These are phyloP conservation scores for Yasuhikotakia modesta DNA, from an alignment of 2,797 vertebrate genomes.

Conservation along the genomic window DNA sequence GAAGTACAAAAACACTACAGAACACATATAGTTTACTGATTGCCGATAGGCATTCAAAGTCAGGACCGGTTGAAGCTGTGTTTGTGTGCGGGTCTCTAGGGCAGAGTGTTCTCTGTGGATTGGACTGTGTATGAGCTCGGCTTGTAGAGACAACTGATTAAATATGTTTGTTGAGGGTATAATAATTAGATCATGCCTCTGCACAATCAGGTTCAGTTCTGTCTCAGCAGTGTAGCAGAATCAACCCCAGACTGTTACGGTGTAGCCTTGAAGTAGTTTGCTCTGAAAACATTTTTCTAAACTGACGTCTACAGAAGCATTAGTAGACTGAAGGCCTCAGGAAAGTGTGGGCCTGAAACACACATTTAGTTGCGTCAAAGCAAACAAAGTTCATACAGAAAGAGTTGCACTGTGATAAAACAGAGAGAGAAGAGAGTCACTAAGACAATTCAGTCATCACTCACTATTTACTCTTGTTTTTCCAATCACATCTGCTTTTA, in stretches of 20 bases:
- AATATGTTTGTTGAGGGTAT: constrained; percentile 66
- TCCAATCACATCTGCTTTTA: too few species aligned
- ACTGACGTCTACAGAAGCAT: neutral
- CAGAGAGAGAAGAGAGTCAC: neutral
- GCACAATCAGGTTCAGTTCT: neutral
- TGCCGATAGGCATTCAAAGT: neutral
- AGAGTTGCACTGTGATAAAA: neutral
- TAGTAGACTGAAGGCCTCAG: constrained; percentile 13
- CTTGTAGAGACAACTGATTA: constrained; percentile 77
- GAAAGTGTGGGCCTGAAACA: constrained; percentile 6
- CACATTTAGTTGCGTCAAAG: constrained; percentile 4
- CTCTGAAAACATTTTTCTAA: neutral
- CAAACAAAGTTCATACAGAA: constrained; percentile 2
- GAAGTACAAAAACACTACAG: too few species aligned
- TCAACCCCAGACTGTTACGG: too few species aligned
- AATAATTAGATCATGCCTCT: constrained; percentile 76
- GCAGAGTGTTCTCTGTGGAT: constrained; percentile 59
- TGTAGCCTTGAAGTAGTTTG: too few species aligned
- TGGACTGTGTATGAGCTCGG: constrained; percentile 74
- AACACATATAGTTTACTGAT: too few species aligned
- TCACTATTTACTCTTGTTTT: too few species aligned
- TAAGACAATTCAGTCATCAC: too few species aligned
- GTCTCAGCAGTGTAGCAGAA: neutral
- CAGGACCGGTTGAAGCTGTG: constrained; percentile 16
- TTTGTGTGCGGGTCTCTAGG: constrained; percentile 26